Base-by-base conservation (phyloP, 2,888 invertebrate genomes). In the Drosophila trichaetosa region DNA sequence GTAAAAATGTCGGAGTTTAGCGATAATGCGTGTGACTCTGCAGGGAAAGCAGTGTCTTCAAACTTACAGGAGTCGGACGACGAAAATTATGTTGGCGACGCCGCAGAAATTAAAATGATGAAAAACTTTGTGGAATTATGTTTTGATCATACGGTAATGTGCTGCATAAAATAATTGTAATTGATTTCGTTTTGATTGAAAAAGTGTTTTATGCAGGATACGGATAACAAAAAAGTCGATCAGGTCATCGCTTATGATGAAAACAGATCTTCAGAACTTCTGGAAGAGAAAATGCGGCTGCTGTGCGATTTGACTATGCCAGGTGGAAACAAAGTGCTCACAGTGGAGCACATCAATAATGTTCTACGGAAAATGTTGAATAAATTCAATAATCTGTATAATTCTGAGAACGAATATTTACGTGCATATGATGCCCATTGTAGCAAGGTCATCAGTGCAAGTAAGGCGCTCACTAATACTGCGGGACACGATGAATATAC, bases 401-500 rank as follows among this genome's bases (percentile, higher is more conserved):
- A 40, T 18, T 10, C n/a, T 0, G 70, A 66, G 16, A 8, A 27
- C 0, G 18, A 64, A 33, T 63, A 46, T n/a, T 1, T 18, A 0
- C 8, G 11, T 13, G 77, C 49, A 0, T 77, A 77, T 63, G 8
- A 24, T 3, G 31, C 11, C 5, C 60, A 74, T 52, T 77, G 77
- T 16, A 40, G 29, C 1, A 51, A 67, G 24, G 49, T 53, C 1
- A 18, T 70, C 18, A 40, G 36, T 7, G 56, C 42, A 1, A 24
- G 34, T 1, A 1, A 33, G 13, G 42, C 31, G 2, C 6, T 18
- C 13, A 16, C 1, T 4, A 10, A 29, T 4, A 21, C 16, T 4
- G 16, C 4, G 7, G 38, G 27, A 29, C 63, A 53, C 16, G 76
- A 77, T n/a, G 65, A 77, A 42, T 66, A n/a, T 33, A 69, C 69